Conservation (phyloP, 1,140 invertebrate genomes). For the Eulimnadia texana region DNA sequence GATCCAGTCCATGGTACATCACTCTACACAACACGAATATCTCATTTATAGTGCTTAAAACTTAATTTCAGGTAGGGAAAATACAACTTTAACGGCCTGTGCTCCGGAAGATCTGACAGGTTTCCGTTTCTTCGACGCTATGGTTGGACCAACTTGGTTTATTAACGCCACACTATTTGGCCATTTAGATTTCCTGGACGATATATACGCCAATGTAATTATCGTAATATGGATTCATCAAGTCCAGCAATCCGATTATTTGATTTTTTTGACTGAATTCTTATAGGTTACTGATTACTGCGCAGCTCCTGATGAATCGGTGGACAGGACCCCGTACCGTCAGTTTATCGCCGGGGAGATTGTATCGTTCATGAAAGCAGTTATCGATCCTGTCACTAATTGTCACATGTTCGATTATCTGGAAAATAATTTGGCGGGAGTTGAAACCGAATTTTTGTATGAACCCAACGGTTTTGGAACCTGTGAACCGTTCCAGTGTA, state of each 20-base stretch:
- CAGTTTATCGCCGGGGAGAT: slow-evolving; percentile 7
- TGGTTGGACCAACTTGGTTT: slow-evolving; percentile 19
- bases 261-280: not conserved
- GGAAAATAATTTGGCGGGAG: not conserved
- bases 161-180: slow-evolving; percentile 22
- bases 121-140: slow-evolving; percentile 20
- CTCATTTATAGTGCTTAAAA: not conserved
- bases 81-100: slow-evolving; percentile 13
- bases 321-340: not conserved
- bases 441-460: not conserved
- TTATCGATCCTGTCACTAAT: not conserved
- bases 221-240: slow-evolving; percentile 7
- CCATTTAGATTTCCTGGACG: slow-evolving; percentile 21
- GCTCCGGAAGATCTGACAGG: slow-evolving; percentile 20
- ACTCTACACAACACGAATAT: not conserved
- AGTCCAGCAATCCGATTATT: not conserved
- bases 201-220: slow-evolving; percentile 9
- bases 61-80: not conserved
- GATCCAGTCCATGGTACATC: slow-evolving; percentile 16
- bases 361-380: slow-evolving; percentile 13
- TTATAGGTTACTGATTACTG: slow-evolving; percentile 6
- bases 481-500: not conserved
- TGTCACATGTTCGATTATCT: slow-evolving; percentile 3
- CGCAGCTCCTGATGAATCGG: not conserved
- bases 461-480: not conserved